These are phyloP conservation scores for Calameuta filiformis DNA, from an alignment of 2,888 invertebrate species.

Conservation along the genomic window DNA sequence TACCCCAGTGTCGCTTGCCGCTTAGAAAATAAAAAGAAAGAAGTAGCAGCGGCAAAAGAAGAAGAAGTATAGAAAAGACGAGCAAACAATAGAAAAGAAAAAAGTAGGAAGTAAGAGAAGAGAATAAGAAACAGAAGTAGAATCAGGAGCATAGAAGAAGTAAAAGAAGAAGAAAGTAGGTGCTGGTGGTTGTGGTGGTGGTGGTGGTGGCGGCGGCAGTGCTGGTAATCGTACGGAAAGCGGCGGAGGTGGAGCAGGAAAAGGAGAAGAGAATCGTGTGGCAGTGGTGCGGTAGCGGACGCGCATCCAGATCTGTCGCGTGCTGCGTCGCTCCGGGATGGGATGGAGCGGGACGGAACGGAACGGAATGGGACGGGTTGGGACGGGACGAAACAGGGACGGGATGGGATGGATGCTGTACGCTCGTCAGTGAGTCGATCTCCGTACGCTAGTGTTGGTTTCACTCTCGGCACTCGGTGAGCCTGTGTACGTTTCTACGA, in stretches of 20 bases:
- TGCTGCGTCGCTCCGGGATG: constrained; percentile 48
- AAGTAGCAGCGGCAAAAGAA: constrained; percentile 22
- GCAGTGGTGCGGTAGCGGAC: constrained; percentile 36
- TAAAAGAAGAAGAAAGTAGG: constrained; percentile 15
- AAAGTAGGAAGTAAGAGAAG: constrained; percentile 8
- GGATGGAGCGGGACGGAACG: constrained; percentile 41
- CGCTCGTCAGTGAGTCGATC: constrained; percentile 45
- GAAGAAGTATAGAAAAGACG: constrained; percentile 19
- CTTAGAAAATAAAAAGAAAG: constrained; percentile 24
- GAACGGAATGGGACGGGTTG: constrained; percentile 30
- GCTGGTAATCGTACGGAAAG: constrained; percentile 18
- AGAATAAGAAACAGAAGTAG: constrained; percentile 30
- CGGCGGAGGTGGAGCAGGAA: constrained; percentile 16
- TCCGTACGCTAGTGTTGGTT: constrained; percentile 46
- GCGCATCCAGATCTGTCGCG: constrained; percentile 50
- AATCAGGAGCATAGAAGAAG: constrained; percentile 8
- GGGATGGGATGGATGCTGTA: constrained; percentile 48
- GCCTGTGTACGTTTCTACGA: constrained; percentile 40
- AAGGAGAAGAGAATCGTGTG: constrained; percentile 24
- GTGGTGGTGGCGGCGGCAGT: constrained; percentile 3
- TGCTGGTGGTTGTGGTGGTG: constrained; percentile 8
- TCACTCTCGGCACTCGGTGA: constrained; percentile 50
- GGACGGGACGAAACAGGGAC: constrained; percentile 34
- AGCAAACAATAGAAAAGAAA: background rate
- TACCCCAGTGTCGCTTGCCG: background rate